phyloP scores from a whole-genome alignment of 2,888 invertebrate genomes.

The Megaustenia siamemsis region DNA sequence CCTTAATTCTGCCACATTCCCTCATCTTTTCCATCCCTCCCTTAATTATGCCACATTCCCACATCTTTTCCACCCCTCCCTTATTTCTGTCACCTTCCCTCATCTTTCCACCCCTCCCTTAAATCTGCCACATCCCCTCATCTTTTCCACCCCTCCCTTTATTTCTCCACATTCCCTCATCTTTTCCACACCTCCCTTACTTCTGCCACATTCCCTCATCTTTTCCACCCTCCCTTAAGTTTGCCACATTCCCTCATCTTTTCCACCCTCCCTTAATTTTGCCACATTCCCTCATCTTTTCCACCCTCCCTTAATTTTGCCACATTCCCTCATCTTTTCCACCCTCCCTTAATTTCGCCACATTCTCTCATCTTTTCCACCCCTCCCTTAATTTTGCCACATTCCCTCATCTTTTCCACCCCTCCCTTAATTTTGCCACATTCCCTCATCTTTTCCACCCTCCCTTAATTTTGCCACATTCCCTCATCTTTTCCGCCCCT shows the following conservation, averaged over 20 bases:
- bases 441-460: constrained; percentile 6
- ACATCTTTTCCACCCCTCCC: constrained; percentile 26
- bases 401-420: constrained; percentile 14
- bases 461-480: neutral
- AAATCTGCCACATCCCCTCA: constrained; percentile 24
- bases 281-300: constrained; percentile 30
- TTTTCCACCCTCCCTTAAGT: constrained; percentile 13
- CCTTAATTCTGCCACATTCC: constrained; percentile 6
- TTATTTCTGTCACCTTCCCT: constrained; percentile 18
- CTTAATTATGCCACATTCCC: neutral
- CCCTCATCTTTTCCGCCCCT: neutral
- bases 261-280: constrained; percentile 22
- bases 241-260: neutral
- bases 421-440: neutral
- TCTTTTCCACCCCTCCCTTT: constrained; percentile 28
- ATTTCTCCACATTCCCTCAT: neutral
- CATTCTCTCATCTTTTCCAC: neutral
- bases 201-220: neutral
- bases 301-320: neutral
- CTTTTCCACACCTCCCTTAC: neutral
- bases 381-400: constrained; percentile 5
- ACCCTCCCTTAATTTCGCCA: neutral
- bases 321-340: constrained; percentile 4
- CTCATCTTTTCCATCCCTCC: constrained; percentile 6
- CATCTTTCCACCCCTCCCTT: constrained; percentile 25